Evolutionary conservation across 2,113 vertebrate genomes (phyloP), one percentile per base, ranked within the genome.

Genomic region (Copsychus sechellarum): DNA sequence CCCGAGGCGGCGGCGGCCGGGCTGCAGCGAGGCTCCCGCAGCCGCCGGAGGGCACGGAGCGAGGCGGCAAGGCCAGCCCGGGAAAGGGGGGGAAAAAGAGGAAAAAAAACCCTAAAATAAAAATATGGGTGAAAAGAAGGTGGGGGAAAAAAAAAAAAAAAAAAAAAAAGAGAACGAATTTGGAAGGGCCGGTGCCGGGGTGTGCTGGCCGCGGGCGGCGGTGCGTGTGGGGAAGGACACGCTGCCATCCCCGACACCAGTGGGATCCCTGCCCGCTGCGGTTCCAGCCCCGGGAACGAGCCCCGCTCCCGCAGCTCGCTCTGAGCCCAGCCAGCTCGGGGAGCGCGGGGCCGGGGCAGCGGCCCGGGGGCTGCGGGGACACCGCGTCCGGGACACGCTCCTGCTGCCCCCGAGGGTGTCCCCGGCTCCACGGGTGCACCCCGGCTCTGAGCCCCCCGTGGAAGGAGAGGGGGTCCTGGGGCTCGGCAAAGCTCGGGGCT

Each of bases 41-140:
- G 36, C 53, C 17, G 13, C 20, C 14, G 24, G 50, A 12, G 47
- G 58, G 54, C 79, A 36, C 19, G 6, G 70, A 76, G 34, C 5
- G 53, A 16, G 36, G 11, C 13, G 8, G 51, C 42, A n/a, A 56
- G 58, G 69, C 58, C 42, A 14, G 43, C 20, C 51, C n/a, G 14
- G n/a, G 12, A 16, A 48, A 62, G 2, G 10, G 21, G 8, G 7
- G 0, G 0, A 29, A 34, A 11, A 2, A 1, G 4, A 17, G 2
- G 4, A 24, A 26, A 20, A 20, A 1, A 3, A 18, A 3, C 18
- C 14, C 12, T 18, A 25, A 79, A 71, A 47, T 16, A 23, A 53
- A 54, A 14, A 36, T 12, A 6, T 48, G 5, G 2, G 9, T 5
- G 2, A 9, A 42, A 82, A 51, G 3, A 21, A 8, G 5, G 1